Conservation (phyloP, 2,797 vertebrate species). For the Halcyon chelicuti region DNA sequence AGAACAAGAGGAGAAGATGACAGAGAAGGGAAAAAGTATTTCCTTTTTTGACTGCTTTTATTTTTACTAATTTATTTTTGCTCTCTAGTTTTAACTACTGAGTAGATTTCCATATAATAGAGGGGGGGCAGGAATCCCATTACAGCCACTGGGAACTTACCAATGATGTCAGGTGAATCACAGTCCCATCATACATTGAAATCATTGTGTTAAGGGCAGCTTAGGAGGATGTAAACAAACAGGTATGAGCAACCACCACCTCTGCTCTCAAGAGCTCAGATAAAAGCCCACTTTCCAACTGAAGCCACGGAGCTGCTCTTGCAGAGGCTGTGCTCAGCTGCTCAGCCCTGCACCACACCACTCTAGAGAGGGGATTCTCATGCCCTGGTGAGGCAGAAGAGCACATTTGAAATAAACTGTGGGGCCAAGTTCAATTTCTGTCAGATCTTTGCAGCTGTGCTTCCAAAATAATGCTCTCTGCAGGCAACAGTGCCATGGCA, state of each 20-base stretch:
- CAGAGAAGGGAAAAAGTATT: background rate
- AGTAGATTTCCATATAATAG: background rate
- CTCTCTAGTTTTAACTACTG: background rate
- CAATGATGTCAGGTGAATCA: background rate
- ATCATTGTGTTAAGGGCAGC: background rate
- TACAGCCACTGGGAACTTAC: background rate
- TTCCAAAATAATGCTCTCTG: background rate
- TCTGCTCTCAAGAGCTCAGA: background rate
- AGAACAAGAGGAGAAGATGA: background rate
- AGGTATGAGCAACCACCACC: background rate
- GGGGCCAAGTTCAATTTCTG: background rate
- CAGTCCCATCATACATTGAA: background rate
- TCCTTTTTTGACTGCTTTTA: background rate
- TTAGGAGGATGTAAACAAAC: accelerated
- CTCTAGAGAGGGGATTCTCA: background rate
- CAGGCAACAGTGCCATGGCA: background rate
- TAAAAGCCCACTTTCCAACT: accelerated
- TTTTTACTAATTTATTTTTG: background rate
- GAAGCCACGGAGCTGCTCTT: background rate
- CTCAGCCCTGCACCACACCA: background rate
- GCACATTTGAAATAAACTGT: background rate
- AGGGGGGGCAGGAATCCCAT: background rate
- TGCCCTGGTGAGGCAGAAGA: background rate
- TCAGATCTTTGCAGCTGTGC: background rate
- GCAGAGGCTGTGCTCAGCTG: background rate